Conservation (phyloP, 2,797 vertebrate species). For the Catamblyrhynchus diadema region DNA sequence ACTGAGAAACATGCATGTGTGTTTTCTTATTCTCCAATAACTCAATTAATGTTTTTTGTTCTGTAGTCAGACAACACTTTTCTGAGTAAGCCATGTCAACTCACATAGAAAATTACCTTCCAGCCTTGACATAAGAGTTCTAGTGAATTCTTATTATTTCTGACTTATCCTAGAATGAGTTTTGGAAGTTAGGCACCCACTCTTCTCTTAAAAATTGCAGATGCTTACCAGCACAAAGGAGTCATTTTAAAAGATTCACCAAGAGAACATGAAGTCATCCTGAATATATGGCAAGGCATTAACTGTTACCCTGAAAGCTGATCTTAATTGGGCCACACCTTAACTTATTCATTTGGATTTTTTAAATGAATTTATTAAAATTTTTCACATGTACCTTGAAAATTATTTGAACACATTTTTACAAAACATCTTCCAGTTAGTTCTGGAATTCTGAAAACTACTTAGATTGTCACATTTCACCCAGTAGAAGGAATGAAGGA, state of each 20-base stretch:
- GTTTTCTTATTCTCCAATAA: not conserved
- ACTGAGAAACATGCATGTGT: not conserved
- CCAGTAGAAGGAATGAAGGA: not conserved
- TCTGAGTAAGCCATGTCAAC: not conserved
- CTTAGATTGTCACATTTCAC: not conserved
- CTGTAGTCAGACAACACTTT: not conserved
- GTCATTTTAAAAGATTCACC: not conserved
- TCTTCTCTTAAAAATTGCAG: not conserved
- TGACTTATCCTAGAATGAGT: not conserved
- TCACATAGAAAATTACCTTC: not conserved
- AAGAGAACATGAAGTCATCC: not conserved
- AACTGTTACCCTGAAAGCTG: not conserved
- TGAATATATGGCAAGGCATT: not conserved
- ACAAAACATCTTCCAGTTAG: not conserved
- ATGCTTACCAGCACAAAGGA: not conserved
- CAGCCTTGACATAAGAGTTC: not conserved
- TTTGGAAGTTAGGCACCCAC: not conserved
- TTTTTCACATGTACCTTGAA: not conserved
- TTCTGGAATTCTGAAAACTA: not conserved
- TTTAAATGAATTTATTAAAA: not conserved
- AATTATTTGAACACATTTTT: not conserved
- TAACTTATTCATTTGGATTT: not conserved
- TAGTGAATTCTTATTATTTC: not conserved
- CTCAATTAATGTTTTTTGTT: fast-evolving
- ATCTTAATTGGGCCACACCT: not conserved